Evolutionary conservation across 2,888 invertebrate genomes (phyloP).

Genomic region (Poecilus cupreus): DNA sequence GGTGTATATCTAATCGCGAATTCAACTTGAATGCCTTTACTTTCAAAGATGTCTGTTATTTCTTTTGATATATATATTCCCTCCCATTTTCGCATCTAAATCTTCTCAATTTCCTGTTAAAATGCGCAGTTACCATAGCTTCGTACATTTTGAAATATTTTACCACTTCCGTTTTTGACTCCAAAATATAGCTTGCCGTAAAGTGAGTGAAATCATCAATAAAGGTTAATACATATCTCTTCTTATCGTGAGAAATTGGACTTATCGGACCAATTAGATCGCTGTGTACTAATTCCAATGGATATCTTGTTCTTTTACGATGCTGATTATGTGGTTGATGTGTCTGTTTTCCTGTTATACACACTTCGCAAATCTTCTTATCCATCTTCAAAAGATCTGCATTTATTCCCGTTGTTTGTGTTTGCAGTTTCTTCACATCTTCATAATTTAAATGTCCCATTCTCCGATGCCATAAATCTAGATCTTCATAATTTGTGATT

Average conservation of each 20-base stretch:
- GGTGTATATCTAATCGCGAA: conserved; percentile 65
- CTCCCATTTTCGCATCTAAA: conserved; percentile 66
- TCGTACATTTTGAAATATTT: conserved; percentile 63
- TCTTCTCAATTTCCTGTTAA: conserved; percentile 62
- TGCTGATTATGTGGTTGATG: conserved; percentile 58
- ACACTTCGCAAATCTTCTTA: conserved; percentile 59
- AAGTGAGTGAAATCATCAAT: conserved; percentile 66
- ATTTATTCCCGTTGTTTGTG: conserved; percentile 54
- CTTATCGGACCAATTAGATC: conserved; percentile 63
- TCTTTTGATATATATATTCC: conserved; percentile 66
- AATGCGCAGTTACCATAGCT: conserved; percentile 64
- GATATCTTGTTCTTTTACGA: conserved; percentile 60
- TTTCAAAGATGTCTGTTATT: conserved; percentile 62
- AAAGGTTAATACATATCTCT: conserved; percentile 56
- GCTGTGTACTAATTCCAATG: conserved; percentile 63
- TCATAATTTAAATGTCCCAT: conserved; percentile 60
- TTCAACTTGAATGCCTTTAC: conserved; percentile 64
- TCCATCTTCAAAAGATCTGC: conserved; percentile 8
- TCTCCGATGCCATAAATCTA: conserved; percentile 61
- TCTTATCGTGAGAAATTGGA: conserved; percentile 62
- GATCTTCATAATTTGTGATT: background rate
- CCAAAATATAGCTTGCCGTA: conserved; percentile 59
- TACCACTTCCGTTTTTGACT: conserved; percentile 63
- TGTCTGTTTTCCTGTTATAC: conserved; percentile 64
- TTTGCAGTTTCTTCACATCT: conserved; percentile 53